Base-by-base conservation (phyloP, 1,140 invertebrate species). In the Drosophila jambulina region DNA sequence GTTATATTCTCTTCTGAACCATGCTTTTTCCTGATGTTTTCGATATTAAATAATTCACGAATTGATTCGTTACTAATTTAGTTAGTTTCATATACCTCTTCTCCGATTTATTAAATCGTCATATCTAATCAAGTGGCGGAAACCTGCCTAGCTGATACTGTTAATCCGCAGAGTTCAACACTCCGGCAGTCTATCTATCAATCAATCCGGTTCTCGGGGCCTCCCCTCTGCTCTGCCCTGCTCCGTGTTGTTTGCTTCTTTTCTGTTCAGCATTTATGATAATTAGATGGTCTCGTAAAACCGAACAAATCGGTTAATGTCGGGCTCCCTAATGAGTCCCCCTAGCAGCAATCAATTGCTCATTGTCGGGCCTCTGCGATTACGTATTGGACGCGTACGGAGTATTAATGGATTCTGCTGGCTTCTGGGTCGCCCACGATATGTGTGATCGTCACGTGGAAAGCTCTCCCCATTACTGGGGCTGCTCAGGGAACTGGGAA, bases 231-330 rank as follows among this genome's bases (percentile, higher is more conserved):
- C 17, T 9, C 8, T 3, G 8, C 32, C 23, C 51, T 36, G 2
- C 8, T 36, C 19, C 6, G 12, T 21, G 32, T n/a, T 36, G 7
- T 21, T 36, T 7, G 13, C 32, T 17, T 23, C 32, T 36, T 9
- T 21, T n/a, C 42, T 72, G 46, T 85, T 82, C 75, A 62, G 46
- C 65, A 63, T 78, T 78, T 83, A 87, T 83, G 85, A 65, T 88
- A 88, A 88, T 88, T 84, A 78, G 85, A 54, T 56, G 63, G 48
- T 49, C 61, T 72, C 74, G 77, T 78, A 87, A 87, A 87, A 83
- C 32, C 38, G 62, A 74, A 59, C 59, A 45, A 64, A 49, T 53
- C 51, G 74, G 38, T 45, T 76, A 88, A 80, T 78, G 72, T 80
- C 59, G 27, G 15, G 36, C 17, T 25, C 21, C 38, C 80, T 83